Evolutionary conservation across 1,140 invertebrate species (phyloP).

Genomic region (Batillaria attramentaria): DNA sequence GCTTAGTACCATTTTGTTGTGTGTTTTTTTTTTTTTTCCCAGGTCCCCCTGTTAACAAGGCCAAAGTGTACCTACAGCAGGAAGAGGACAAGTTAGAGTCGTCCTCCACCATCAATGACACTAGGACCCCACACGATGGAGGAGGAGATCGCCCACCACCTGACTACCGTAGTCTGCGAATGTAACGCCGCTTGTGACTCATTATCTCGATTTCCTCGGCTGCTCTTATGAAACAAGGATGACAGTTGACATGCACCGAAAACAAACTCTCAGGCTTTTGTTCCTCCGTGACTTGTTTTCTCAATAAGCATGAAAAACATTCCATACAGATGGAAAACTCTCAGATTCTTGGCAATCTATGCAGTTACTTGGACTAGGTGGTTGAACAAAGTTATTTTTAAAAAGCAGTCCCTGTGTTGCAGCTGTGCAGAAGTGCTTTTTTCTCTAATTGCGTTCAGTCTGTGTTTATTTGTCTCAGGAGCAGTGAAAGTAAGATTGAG

Average conservation of each 20-base stretch:
- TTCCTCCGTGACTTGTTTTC: not conserved
- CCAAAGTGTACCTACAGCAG: conserved; percentile 55
- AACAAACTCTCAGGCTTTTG: not conserved
- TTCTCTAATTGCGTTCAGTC: not conserved
- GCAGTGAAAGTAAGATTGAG: not conserved
- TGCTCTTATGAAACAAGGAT: too few species aligned
- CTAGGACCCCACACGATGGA: not conserved
- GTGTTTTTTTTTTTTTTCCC: conserved; percentile 33
- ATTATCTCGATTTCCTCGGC: too few species aligned
- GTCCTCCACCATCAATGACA: not conserved
- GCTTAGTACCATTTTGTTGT: too few species aligned
- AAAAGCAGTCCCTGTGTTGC: not conserved
- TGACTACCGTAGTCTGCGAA: conserved; percentile 25
- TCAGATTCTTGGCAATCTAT: not conserved
- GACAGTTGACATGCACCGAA: not conserved
- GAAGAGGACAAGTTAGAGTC: conserved; percentile 22
- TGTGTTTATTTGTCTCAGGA: not conserved
- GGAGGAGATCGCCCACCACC: conserved; percentile 16
- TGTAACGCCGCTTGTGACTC: too few species aligned
- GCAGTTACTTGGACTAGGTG: not conserved
- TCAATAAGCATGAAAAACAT: not conserved
- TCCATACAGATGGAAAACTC: not conserved
- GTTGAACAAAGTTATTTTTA: not conserved
- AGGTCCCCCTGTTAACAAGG: conserved; percentile 68
- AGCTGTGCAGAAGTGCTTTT: not conserved